Evolutionary conservation across 2,113 vertebrate genomes (phyloP).

Genomic region (Lycocorax pyrrhopterus): DNA sequence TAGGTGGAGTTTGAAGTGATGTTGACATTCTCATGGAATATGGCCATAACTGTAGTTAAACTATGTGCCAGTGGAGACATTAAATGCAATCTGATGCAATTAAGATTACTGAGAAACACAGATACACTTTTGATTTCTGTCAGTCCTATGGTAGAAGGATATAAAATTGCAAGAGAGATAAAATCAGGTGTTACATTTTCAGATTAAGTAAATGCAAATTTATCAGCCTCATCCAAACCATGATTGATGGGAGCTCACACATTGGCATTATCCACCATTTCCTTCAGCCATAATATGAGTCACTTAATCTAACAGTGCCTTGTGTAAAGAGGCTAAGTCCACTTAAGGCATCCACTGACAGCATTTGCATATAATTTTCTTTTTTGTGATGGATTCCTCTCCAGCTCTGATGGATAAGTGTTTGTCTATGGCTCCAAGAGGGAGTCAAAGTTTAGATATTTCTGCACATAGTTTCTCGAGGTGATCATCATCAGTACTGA

Average conservation of each 20-base stretch:
- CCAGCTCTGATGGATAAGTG: neutral
- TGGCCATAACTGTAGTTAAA: neutral
- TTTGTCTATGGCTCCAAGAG: neutral
- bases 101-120: neutral
- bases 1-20: neutral
- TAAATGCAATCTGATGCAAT: neutral
- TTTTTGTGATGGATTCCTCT: neutral
- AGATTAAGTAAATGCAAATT: neutral
- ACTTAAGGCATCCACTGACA: neutral
- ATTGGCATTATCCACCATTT: neutral
- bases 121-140: neutral
- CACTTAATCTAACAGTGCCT: neutral
- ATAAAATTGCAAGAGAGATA: neutral
- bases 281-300: neutral
- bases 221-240: neutral
- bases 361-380: neutral
- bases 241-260: neutral
- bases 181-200: neutral
- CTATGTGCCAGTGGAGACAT: neutral
- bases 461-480: neutral
- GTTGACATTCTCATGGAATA: neutral
- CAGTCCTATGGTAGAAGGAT: neutral
- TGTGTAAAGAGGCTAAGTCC: neutral
- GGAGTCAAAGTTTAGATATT: neutral
- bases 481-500: neutral